Conservation (phyloP, 2,113 vertebrate species). For the Crypturellus undulatus region DNA sequence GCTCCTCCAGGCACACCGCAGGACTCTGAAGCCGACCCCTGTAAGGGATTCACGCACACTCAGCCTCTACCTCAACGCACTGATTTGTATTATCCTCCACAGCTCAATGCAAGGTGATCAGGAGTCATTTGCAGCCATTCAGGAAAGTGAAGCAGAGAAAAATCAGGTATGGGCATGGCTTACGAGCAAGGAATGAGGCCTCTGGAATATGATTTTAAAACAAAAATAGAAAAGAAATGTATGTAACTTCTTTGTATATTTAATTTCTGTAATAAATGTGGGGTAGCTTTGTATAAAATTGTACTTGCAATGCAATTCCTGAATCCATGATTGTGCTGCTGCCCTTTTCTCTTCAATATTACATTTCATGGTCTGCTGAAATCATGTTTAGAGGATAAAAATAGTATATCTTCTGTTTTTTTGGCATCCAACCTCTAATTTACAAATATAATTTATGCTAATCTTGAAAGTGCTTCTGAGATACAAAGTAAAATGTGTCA, state of each 20-base stretch:
- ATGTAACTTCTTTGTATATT: not conserved
- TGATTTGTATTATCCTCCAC: not conserved
- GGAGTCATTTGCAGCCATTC: not conserved
- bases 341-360: conserved; percentile 36
- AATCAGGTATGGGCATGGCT: not conserved
- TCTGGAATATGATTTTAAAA: not conserved
- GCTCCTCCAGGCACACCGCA: not conserved
- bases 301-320: not conserved
- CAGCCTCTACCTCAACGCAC: not conserved
- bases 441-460: conserved; percentile 80
- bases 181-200: not conserved
- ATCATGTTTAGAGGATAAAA: conserved; percentile 72
- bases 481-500: conserved; percentile 75
- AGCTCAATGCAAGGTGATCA: not conserved
- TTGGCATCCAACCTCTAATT: conserved; percentile 71
- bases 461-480: conserved; percentile 77
- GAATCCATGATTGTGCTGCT: not conserved
- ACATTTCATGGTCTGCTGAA: conserved; percentile 47
- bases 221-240: not conserved
- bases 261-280: not conserved
- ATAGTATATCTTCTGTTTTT: conserved; percentile 68
- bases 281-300: not conserved
- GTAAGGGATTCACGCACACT: not conserved
- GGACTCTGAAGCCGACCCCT: not conserved
- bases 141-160: not conserved